Percentiles rank a stretch among this genome's conserved stretches.
Conservation (phyloP, 2,113 vertebrate species). For the Cebus imitator region DNA sequence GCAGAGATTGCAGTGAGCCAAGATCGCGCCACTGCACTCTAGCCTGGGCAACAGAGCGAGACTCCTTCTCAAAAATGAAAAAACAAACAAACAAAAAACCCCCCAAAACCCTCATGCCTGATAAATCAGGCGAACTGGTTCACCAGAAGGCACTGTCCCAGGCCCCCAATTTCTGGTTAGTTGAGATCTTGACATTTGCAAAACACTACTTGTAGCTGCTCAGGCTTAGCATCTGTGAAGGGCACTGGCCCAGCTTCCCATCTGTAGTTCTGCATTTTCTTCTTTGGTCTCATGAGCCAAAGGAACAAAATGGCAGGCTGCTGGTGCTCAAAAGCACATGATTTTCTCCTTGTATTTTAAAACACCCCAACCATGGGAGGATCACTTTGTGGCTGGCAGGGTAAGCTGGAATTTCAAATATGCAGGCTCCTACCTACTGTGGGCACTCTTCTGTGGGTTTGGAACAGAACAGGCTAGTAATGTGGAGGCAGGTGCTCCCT, state of each 20-base stretch:
- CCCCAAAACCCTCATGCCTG: not conserved
- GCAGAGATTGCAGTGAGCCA: too few species aligned
- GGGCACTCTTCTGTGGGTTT: not conserved
- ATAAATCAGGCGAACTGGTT: not conserved
- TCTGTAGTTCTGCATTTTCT: constrained; percentile 57
- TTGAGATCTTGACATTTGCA: not conserved
- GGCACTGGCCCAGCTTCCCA: constrained; percentile 31
- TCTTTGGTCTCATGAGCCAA: constrained; percentile 53
- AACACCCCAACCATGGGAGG: not conserved
- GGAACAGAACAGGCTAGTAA: not conserved
- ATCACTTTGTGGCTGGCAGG: not conserved
- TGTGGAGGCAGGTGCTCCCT: not conserved
- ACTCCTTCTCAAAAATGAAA: not conserved
- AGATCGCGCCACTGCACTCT: too few species aligned
- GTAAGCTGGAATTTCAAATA: not conserved
- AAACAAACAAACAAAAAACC: too few species aligned
- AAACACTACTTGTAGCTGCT: not conserved
- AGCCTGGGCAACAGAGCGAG: too few species aligned
- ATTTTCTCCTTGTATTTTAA: constrained; percentile 53
- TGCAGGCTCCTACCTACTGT: not conserved
- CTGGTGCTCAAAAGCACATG: not conserved
- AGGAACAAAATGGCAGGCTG: constrained; percentile 37
- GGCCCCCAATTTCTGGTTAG: not conserved
- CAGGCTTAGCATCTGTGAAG: constrained; percentile 36
- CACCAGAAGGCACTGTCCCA: not conserved